These are phyloP conservation scores for Zootoca vivipara DNA, from an alignment of 2,113 vertebrate genomes.

Conservation along the genomic window DNA sequence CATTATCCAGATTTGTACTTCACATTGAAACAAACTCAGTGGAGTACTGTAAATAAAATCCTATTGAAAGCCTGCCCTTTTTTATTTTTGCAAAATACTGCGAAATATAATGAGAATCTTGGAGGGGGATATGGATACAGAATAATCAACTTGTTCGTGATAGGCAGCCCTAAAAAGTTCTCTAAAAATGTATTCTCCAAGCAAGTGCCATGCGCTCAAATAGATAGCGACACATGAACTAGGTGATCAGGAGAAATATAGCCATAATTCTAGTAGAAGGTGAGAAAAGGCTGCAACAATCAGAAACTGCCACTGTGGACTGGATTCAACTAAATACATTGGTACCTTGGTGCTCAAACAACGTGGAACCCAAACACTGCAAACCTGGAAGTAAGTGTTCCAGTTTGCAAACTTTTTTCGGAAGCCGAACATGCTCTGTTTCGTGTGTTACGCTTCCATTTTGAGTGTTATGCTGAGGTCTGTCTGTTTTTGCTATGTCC, in stretches of 20 bases:
- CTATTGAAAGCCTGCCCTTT: background rate
- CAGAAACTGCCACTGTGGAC: background rate
- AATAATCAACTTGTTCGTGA: background rate
- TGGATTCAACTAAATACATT: too few relatives aligned
- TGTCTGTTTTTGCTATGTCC: too few relatives aligned
- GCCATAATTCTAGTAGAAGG: background rate
- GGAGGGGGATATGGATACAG: background rate
- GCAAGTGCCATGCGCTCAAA: background rate
- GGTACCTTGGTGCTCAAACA: too few relatives aligned
- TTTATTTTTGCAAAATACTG: background rate
- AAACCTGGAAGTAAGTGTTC: too few relatives aligned
- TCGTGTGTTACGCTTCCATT: too few relatives aligned
- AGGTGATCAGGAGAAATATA: background rate
- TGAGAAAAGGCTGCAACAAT: background rate
- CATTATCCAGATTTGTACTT: slow-evolving; percentile 8
- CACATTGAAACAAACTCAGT: slow-evolving; percentile 19
- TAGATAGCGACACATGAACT: background rate
- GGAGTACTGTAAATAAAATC: slow-evolving; percentile 14
- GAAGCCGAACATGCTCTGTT: too few relatives aligned
- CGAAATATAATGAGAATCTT: background rate
- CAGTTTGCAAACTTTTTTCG: too few relatives aligned
- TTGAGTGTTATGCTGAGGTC: too few relatives aligned
- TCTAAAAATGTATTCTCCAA: background rate
- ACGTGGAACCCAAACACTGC: too few relatives aligned
- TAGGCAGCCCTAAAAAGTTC: background rate